Conservation (phyloP, 1,140 invertebrate species). For the Hydropsyche tenuis region DNA sequence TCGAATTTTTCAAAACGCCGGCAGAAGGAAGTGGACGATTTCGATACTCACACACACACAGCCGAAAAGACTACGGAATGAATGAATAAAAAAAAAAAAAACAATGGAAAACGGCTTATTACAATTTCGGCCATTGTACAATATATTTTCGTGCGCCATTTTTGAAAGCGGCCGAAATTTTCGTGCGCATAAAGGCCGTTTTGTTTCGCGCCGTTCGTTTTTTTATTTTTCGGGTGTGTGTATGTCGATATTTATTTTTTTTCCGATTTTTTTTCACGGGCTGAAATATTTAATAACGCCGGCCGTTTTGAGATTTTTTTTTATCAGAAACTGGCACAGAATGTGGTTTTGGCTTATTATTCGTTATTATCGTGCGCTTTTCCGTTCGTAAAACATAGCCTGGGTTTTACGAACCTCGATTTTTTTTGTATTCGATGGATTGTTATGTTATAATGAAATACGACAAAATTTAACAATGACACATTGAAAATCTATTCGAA, state of each 20-base stretch:
- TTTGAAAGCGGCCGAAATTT: slow-evolving; percentile 10
- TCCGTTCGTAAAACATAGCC: background rate
- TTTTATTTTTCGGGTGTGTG: too few relatives aligned
- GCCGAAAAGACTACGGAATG: background rate
- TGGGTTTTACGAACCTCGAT: too few relatives aligned
- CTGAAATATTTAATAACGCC: slow-evolving; percentile 12
- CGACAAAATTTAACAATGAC: too few relatives aligned
- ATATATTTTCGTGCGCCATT: background rate
- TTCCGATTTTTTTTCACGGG: background rate
- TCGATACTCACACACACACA: slow-evolving; percentile 12
- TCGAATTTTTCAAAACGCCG: slow-evolving; percentile 21
- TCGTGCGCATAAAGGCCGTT: background rate
- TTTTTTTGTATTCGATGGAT: too few relatives aligned
- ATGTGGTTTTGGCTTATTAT: background rate
- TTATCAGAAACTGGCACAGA: slow-evolving; percentile 10
- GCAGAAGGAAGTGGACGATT: slow-evolving; percentile 35
- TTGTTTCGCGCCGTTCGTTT: background rate
- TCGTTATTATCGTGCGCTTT: slow-evolving; percentile 8
- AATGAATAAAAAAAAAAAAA: background rate
- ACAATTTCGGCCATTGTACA: slow-evolving; percentile 22
- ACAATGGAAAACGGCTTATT: slow-evolving; percentile 18
- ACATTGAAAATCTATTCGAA: too few relatives aligned
- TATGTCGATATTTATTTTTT: background rate
- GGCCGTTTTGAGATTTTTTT: slow-evolving; percentile 13
- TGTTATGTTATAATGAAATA: too few relatives aligned